phyloP scores from a whole-genome alignment of 2,113 vertebrate genomes.

The Erythrocercus mccallii region DNA sequence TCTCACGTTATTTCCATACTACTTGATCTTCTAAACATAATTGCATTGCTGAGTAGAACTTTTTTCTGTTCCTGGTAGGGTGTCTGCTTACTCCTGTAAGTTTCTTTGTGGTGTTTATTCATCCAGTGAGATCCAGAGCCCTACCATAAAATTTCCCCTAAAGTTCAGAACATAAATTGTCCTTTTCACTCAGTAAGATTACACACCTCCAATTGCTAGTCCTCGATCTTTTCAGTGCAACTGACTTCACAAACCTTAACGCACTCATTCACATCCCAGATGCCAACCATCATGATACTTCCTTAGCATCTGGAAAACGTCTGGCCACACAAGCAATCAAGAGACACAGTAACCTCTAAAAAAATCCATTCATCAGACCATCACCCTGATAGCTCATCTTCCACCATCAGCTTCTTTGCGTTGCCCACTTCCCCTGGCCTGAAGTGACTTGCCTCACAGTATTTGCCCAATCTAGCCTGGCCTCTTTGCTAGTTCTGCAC shows the following conservation, averaged over 20 bases:
- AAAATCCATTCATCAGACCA: not conserved
- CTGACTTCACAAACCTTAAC: not conserved
- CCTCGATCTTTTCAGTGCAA: not conserved
- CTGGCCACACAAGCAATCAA: not conserved
- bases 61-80: not conserved
- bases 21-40: slow-evolving; percentile 21
- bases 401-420: not conserved
- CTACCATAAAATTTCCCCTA: not conserved
- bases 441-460: not conserved
- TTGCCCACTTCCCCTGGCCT: not conserved
- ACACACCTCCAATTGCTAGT: not conserved
- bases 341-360: not conserved
- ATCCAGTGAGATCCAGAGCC: not conserved
- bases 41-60: not conserved
- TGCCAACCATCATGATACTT: not conserved
- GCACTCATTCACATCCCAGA: not conserved
- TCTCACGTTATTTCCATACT: not conserved
- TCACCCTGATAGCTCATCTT: not conserved
- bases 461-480: not conserved
- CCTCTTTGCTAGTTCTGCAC: not conserved
- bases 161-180: not conserved
- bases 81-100: not conserved
- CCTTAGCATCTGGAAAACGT: not conserved
- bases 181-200: not conserved
- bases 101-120: not conserved